A percentile compares a stretch with the other conserved stretches of the same genome.
phyloP scores from a whole-genome alignment of 2,797 vertebrate species.

The Varecia variegata region DNA sequence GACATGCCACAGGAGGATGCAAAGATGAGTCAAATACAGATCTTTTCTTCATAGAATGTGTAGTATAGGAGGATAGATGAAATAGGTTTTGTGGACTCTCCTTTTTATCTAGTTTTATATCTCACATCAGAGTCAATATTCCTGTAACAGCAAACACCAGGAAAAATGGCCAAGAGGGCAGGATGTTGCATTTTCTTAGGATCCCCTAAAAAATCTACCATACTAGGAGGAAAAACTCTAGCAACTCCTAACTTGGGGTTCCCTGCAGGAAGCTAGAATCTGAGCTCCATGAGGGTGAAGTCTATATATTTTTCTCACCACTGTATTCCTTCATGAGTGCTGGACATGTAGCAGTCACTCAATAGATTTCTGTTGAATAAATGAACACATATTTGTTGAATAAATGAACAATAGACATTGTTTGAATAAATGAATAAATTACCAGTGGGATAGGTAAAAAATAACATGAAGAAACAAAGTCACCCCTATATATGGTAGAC shows the following conservation, averaged over 20 bases:
- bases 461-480: not conserved
- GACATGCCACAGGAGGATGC: not conserved
- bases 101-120: not conserved
- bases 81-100: not conserved
- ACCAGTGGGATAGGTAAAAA: not conserved
- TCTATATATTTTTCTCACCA: not conserved
- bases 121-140: not conserved
- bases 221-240: not conserved
- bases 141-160: not conserved
- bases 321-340: not conserved
- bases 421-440: not conserved
- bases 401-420: not conserved
- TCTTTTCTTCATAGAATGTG: not conserved
- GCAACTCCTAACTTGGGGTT: not conserved
- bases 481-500: not conserved
- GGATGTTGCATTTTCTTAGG: not conserved
- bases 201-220: not conserved
- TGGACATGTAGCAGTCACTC: not conserved
- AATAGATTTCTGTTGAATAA: not conserved
- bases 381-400: not conserved
- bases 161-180: not conserved
- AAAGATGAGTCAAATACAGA: not conserved
- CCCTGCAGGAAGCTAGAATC: not conserved
- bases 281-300: not conserved
- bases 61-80: not conserved